These are phyloP conservation scores for Lordiphosa andalusiaca DNA, from an alignment of 2,888 invertebrate genomes.

Conservation along the genomic window DNA sequence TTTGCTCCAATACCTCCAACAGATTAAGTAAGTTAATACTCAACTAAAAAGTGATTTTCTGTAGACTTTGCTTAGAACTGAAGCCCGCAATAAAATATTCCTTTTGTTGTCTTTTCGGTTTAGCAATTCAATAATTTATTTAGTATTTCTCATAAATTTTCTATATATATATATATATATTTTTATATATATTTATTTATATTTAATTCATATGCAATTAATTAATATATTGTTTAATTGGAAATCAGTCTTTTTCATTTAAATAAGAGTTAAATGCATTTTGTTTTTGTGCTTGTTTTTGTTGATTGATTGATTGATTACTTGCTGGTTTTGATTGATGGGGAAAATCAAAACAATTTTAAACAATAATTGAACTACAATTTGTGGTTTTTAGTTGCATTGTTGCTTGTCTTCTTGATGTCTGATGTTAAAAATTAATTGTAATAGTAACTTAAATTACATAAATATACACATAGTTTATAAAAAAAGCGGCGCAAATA, in stretches of 20 bases:
- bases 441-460: constrained; percentile 38
- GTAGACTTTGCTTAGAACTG: too few species aligned
- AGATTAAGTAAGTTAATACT: too few species aligned
- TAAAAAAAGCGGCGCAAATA: constrained; percentile 55
- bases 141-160: constrained; percentile 66
- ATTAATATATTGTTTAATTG: constrained; percentile 77
- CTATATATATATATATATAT: constrained; percentile 51
- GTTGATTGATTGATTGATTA: constrained; percentile 21
- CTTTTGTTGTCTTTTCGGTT: constrained; percentile 20
- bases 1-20: too few species aligned
- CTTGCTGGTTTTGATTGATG: constrained; percentile 7
- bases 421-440: constrained; percentile 37
- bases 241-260: constrained; percentile 80
- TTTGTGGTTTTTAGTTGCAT: constrained; percentile 57
- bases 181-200: constrained; percentile 18
- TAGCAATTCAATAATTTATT: constrained; percentile 73
- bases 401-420: constrained; percentile 63
- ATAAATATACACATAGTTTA: constrained; percentile 27
- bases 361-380: constrained; percentile 56
- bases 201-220: constrained; percentile 59
- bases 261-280: constrained; percentile 74
- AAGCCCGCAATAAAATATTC: too few species aligned
- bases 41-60: too few species aligned
- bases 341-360: constrained; percentile 22
- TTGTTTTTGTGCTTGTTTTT: constrained; percentile 56